phyloP scores from a whole-genome alignment of 1,140 invertebrate genomes.

The Drosophila orena region DNA sequence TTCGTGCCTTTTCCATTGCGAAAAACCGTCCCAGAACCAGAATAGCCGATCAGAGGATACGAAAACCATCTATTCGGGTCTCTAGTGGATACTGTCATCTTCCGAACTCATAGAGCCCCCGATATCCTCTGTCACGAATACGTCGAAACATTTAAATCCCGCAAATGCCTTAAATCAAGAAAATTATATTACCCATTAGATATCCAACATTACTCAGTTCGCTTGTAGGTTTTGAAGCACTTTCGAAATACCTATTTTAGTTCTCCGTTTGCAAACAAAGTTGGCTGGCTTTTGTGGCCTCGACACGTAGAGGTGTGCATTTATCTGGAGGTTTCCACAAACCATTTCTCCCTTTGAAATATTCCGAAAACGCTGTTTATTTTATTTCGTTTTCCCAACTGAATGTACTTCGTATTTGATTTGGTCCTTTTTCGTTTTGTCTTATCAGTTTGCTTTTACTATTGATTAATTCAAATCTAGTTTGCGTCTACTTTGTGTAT shows the following conservation, averaged over 20 bases:
- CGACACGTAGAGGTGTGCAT: background rate
- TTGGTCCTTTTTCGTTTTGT: background rate
- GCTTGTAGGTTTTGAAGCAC: slow-evolving; percentile 63
- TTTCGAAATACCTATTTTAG: slow-evolving; percentile 35
- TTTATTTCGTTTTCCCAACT: slow-evolving; percentile 5
- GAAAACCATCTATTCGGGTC: slow-evolving; percentile 6
- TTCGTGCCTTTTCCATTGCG: slow-evolving; percentile 80
- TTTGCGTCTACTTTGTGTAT: background rate
- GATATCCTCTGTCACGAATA: slow-evolving; percentile 46
- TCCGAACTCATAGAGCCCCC: background rate
- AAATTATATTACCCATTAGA: slow-evolving; percentile 75
- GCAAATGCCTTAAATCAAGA: slow-evolving; percentile 69
- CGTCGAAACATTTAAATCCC: slow-evolving; percentile 59
- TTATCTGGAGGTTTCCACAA: slow-evolving; percentile 1
- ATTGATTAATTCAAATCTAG: background rate
- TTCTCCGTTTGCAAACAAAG: slow-evolving; percentile 45
- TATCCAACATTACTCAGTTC: slow-evolving; percentile 43
- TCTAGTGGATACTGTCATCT: background rate
- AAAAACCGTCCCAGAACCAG: slow-evolving; percentile 74
- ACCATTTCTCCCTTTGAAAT: background rate
- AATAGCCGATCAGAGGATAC: slow-evolving; percentile 22
- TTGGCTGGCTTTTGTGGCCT: slow-evolving; percentile 37
- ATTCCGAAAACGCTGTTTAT: background rate
- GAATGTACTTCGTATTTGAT: background rate
- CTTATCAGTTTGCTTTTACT: background rate